Percentiles rank a stretch among this genome's conserved stretches.
Evolutionary conservation across 2,113 vertebrate genomes (phyloP).

Genomic region (Phoxinus phoxinus): DNA sequence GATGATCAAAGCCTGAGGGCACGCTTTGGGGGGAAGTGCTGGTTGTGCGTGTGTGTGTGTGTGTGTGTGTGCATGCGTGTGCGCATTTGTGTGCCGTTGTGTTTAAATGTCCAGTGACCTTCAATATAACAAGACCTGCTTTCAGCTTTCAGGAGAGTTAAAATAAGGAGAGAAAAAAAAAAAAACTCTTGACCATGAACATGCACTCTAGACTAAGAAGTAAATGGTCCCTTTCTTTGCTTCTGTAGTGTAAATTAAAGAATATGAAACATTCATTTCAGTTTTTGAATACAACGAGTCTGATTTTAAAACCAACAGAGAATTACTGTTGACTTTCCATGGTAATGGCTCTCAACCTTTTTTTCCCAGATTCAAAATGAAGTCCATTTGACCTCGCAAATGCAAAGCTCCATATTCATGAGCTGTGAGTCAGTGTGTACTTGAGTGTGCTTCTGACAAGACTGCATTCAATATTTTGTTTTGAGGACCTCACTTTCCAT

Average conservation of each 20-base stretch:
- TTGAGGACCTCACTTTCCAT: background rate
- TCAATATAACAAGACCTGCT: background rate
- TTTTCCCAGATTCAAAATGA: conserved; percentile 52
- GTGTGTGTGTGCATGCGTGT: background rate
- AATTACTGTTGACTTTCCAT: conserved; percentile 13
- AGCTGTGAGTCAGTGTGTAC: conserved; percentile 17
- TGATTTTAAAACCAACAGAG: background rate
- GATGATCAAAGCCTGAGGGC: conserved; percentile 11
- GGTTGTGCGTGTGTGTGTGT: background rate
- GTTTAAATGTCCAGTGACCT: conserved; percentile 30
- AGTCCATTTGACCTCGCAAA: conserved; percentile 61
- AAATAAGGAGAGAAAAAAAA: background rate
- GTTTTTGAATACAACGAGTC: background rate
- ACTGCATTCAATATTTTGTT: background rate
- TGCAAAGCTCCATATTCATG: conserved; percentile 56
- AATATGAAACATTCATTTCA: background rate
- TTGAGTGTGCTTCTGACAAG: conserved; percentile 14
- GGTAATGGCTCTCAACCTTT: conserved; percentile 30
- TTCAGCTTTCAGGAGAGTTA: background rate
- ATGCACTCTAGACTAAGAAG: background rate
- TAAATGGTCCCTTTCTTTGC: background rate
- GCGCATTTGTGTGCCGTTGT: background rate
- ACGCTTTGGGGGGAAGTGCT: background rate
- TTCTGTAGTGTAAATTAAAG: background rate
- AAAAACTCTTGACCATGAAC: background rate